Percentiles rank a stretch among this genome's conserved stretches.
These are phyloP conservation scores for Cranoglanis bouderius DNA, from an alignment of 2,113 vertebrate species.

Conservation along the genomic window DNA sequence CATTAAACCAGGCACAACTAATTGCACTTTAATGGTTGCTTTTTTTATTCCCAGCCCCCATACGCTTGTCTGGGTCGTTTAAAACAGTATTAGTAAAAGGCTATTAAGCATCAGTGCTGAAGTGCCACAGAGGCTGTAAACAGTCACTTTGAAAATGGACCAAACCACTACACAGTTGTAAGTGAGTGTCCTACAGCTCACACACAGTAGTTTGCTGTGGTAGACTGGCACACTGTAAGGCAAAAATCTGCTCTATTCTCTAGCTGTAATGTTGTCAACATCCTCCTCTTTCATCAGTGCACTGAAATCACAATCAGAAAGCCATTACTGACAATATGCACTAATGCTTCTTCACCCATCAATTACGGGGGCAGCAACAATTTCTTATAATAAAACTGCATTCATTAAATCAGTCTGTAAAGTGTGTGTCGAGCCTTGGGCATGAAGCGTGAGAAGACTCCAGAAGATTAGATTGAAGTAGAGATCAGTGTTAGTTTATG, in stretches of 20 bases:
- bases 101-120: conserved; percentile 1
- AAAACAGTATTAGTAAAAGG: conserved; percentile 19
- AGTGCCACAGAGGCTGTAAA: conserved; percentile 9
- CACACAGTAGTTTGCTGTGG: neutral
- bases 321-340: conserved; percentile 13
- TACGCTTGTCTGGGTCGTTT: conserved; percentile 9
- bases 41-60: conserved; percentile 9
- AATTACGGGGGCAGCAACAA: neutral
- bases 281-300: conserved; percentile 23
- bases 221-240: neutral
- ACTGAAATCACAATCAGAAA: conserved; percentile 30
- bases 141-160: conserved; percentile 2
- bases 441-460: neutral
- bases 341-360: conserved; percentile 12
- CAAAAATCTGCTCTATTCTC: conserved; percentile 5
- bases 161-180: neutral
- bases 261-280: conserved; percentile 15
- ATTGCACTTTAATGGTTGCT: conserved; percentile 25
- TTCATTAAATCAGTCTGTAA: neutral
- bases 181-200: conserved; percentile 9
- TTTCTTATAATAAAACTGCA: conserved; percentile 22
- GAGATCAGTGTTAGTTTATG: neutral
- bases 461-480: neutral
- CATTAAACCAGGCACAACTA: conserved; percentile 35
- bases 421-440: neutral